A percentile compares a stretch with the other conserved stretches of the same genome.
Evolutionary conservation across 2,113 vertebrate genomes (phyloP).

Genomic region (Falco punctatus): DNA sequence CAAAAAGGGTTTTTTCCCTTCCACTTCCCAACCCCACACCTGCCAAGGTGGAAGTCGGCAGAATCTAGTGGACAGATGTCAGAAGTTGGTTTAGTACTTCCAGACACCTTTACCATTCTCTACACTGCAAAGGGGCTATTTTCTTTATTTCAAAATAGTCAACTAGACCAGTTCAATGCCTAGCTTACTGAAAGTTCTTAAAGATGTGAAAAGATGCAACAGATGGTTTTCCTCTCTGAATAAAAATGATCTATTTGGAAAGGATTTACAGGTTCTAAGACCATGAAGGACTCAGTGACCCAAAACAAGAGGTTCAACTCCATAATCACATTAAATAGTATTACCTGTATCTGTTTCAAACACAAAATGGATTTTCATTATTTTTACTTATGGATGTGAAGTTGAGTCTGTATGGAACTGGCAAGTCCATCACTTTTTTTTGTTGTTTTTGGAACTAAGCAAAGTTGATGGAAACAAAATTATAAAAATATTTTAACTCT

Average conservation of each 20-base stretch:
- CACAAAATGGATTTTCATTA: neutral
- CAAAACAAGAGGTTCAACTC: neutral
- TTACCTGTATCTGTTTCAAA: neutral
- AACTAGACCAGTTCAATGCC: neutral
- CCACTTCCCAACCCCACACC: too few relatives aligned
- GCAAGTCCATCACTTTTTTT: neutral
- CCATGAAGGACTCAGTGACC: neutral
- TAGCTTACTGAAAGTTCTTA: neutral
- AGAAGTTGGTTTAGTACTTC: too few relatives aligned
- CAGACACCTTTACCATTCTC: neutral
- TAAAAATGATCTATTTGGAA: neutral
- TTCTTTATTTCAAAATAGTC: neutral
- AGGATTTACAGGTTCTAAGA: neutral
- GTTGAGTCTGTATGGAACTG: neutral
- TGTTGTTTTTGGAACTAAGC: neutral
- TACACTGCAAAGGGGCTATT: neutral
- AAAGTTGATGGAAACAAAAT: neutral
- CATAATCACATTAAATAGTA: too few relatives aligned
- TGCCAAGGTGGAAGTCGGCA: neutral
- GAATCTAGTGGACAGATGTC: neutral
- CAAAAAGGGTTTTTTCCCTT: neutral
- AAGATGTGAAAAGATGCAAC: neutral
- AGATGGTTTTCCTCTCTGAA: neutral
- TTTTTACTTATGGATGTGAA: neutral
- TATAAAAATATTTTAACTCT: neutral